phyloP scores from a whole-genome alignment of 2,797 vertebrate genomes.

The Sciaenops ocellatus region DNA sequence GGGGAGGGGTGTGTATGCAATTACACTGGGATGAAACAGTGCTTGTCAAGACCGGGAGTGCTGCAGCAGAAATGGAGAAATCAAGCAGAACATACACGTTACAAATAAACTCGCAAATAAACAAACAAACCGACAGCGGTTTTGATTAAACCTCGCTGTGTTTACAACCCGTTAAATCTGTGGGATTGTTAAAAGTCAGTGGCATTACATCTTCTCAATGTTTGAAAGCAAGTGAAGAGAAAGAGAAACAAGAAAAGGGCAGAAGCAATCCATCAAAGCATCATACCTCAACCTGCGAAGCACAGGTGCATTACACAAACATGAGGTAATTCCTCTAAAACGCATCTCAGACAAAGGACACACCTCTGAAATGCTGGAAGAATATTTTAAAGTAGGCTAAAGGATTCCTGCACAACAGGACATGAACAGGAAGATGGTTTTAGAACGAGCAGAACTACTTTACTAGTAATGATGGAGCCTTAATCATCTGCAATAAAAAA shows the following conservation, averaged over 20 bases:
- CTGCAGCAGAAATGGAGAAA: slow-evolving; percentile 55
- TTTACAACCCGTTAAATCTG: slow-evolving; percentile 73
- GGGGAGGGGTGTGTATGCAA: slow-evolving; percentile 48
- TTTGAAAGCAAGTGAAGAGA: slow-evolving; percentile 23
- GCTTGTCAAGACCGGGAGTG: slow-evolving; percentile 56
- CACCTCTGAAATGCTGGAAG: slow-evolving; percentile 1
- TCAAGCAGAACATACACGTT: slow-evolving; percentile 70
- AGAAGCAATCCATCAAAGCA: slow-evolving; percentile 54
- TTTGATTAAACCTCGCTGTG: slow-evolving; percentile 67
- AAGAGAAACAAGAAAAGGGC: slow-evolving; percentile 29
- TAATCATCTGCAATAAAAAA: background rate
- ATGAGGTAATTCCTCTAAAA: background rate
- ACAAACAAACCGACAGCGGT: slow-evolving; percentile 61
- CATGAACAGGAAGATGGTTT: background rate
- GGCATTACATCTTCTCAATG: slow-evolving; percentile 48
- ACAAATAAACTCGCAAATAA: slow-evolving; percentile 70
- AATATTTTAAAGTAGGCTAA: background rate
- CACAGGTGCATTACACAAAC: slow-evolving; percentile 9
- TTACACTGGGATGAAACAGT: slow-evolving; percentile 68
- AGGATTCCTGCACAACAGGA: background rate
- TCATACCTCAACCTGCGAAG: slow-evolving; percentile 39
- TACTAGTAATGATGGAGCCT: background rate
- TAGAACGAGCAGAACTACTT: background rate
- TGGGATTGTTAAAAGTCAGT: slow-evolving; percentile 62
- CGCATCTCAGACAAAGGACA: slow-evolving; percentile 22